phyloP scores from a whole-genome alignment of 2,888 invertebrate species.

The Melanostoma mellinum region DNA sequence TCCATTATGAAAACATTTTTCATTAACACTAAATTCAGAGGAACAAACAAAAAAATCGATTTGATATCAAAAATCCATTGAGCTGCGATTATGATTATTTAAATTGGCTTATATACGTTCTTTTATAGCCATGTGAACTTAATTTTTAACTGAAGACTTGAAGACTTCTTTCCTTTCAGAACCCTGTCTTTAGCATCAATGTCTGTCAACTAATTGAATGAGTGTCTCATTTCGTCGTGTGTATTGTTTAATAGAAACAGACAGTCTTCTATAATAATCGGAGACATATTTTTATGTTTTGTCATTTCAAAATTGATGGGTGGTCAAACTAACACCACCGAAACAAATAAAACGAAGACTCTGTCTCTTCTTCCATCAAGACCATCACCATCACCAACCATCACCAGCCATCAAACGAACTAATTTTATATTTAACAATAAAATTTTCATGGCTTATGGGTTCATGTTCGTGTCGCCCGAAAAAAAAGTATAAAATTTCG shows the following conservation, averaged over 20 bases:
- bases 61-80: not conserved
- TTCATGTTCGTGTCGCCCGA: constrained; percentile 41
- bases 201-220: constrained; percentile 10
- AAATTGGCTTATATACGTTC: constrained; percentile 37
- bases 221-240: constrained; percentile 9
- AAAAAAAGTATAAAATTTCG: constrained; percentile 59
- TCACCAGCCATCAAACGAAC: constrained; percentile 11
- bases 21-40: not conserved
- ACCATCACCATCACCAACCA: not conserved
- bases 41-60: not conserved
- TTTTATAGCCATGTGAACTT: constrained; percentile 54
- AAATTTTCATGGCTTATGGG: constrained; percentile 51
- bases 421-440: constrained; percentile 50
- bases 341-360: not conserved
- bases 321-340: constrained; percentile 62
- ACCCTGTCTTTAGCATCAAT: not conserved
- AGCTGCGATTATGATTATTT: constrained; percentile 52
- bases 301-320: constrained; percentile 63
- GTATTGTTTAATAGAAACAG: too few relatives aligned
- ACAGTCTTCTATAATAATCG: not conserved
- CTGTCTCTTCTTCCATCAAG: not conserved
- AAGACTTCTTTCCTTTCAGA: not conserved
- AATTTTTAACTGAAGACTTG: constrained; percentile 5
- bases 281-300: constrained; percentile 60
- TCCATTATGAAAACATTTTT: not conserved